Evolutionary conservation across 1,140 invertebrate species (phyloP), one percentile per base, ranked within the genome.

Genomic region (Lethocerus indicus): DNA sequence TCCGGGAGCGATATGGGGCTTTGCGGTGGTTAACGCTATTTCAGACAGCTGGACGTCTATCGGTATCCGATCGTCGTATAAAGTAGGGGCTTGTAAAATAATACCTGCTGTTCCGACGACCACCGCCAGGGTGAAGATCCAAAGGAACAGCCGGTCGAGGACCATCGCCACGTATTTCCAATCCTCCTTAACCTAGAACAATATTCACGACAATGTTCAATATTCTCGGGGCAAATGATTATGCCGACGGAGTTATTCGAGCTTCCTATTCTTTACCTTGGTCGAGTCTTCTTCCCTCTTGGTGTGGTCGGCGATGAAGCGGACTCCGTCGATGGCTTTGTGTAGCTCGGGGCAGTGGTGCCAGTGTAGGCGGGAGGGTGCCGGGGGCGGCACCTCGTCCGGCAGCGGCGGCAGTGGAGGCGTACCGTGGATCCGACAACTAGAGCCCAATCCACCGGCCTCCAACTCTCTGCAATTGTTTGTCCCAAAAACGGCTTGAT

Each of bases 141-240:
- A 95, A 50, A 98, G 74, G 67, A 97, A 94, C 54, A 97, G 71
- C 49, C 93, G 76, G 69, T 97, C 93, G 61, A 97, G 72, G 37
- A 97, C 93, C 89, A 96, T 96, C 50, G 93, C 92, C 49, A 97
- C 90, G 67, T 94, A 97, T 62, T 95, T 95, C 94, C 94, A 98
- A 70, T 97, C 93, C 71, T 91, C 86, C 66, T 89, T 87, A 47
- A 87, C 84, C 83, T 87, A 59, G 18, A 60, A 58, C 51, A 14
- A 2, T 6, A 6, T 2, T 2, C 7, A 50, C 28, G 2, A 49
- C 13, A 40, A n/a, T n/a, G n/a, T n/a, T n/a, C n/a, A n/a, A n/a
- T n/a, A n/a, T n/a, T n/a, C n/a, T n/a, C n/a, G n/a, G n/a, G n/a
- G n/a, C n/a, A n/a, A n/a, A n/a, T n/a, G n/a, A n/a, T n/a, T n/a